Evolutionary conservation across 2,797 vertebrate species (phyloP).

Genomic region (Anguilla anguilla): DNA sequence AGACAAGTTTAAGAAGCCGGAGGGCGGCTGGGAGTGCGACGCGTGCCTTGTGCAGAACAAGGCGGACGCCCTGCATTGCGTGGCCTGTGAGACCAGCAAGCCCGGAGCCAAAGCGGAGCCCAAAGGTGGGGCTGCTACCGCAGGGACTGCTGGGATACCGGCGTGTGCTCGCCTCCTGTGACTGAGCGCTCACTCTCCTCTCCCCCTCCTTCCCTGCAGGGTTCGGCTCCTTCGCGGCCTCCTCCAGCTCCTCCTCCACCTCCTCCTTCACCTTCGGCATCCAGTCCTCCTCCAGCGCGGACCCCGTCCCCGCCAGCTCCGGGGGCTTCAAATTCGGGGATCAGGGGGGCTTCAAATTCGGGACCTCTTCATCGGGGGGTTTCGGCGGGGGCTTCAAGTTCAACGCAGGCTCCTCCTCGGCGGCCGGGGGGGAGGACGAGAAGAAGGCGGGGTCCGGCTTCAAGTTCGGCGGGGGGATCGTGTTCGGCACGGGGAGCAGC

Average conservation of each 20-base stretch:
- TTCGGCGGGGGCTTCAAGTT: constrained; percentile 78
- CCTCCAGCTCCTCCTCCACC: constrained; percentile 52
- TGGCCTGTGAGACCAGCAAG: constrained; percentile 80
- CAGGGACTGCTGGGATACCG: background rate
- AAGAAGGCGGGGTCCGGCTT: constrained; percentile 78
- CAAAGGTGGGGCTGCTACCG: constrained; percentile 74
- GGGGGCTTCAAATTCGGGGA: constrained; percentile 82
- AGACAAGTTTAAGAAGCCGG: constrained; percentile 89
- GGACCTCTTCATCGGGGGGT: constrained; percentile 59
- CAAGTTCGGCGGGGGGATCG: constrained; percentile 73
- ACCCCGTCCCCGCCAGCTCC: constrained; percentile 61
- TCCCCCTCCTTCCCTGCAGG: constrained; percentile 41
- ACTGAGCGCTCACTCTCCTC: background rate
- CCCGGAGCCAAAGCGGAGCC: constrained; percentile 80
- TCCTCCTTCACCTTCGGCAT: constrained; percentile 74
- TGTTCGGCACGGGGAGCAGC: constrained; percentile 52
- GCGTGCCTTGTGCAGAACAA: constrained; percentile 84
- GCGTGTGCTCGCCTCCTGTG: too few relatives aligned
- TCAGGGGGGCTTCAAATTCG: constrained; percentile 80
- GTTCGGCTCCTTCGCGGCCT: constrained; percentile 67
- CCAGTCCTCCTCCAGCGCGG: constrained; percentile 62
- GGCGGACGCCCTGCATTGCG: constrained; percentile 76
- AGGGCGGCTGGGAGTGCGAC: constrained; percentile 89
- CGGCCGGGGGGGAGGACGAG: constrained; percentile 71
- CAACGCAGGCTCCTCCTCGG: constrained; percentile 69